Conservation (phyloP, 2,113 vertebrate genomes). For the Rhinolophus sinicus region DNA sequence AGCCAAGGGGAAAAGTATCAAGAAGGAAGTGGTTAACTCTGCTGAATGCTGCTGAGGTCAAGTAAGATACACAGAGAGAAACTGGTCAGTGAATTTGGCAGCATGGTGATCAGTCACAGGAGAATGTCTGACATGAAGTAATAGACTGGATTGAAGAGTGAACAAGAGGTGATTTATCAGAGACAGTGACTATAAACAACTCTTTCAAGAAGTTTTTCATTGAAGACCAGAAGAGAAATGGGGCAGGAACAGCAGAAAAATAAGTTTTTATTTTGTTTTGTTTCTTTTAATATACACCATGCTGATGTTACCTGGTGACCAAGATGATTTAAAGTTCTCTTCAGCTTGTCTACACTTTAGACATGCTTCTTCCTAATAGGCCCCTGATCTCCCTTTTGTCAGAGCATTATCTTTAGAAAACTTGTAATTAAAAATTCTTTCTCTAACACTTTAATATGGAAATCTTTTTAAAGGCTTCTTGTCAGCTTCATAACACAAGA, state of each 20-base stretch:
- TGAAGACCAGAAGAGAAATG: background rate
- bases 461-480: slow-evolving; percentile 7
- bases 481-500: background rate
- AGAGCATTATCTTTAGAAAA: background rate
- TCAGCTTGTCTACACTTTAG: background rate
- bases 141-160: background rate
- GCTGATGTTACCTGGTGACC: background rate
- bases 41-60: background rate
- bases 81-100: background rate
- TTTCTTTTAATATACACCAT: background rate
- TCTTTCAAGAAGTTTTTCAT: background rate
- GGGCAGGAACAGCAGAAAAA: background rate
- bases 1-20: background rate
- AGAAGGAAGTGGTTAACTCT: background rate
- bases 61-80: background rate
- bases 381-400: background rate
- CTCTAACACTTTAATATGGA: background rate
- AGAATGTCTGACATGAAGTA: background rate
- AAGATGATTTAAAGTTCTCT: background rate
- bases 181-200: background rate
- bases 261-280: background rate
- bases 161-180: background rate
- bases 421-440: background rate
- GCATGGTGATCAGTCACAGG: background rate
- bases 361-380: background rate